phyloP scores from a whole-genome alignment of 1,140 invertebrate species.

The Periplaneta americana region DNA sequence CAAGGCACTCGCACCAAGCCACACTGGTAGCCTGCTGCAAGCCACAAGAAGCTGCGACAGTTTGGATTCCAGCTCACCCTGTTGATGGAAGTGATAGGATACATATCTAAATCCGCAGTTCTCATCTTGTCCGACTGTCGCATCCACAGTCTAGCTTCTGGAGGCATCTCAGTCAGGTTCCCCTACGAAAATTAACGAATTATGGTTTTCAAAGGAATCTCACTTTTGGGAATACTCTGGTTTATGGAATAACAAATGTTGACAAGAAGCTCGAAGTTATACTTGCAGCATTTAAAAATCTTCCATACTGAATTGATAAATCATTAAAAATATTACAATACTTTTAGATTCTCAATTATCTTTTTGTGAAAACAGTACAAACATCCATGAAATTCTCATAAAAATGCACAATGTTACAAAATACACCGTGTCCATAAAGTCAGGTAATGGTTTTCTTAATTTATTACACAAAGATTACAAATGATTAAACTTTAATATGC shows the following conservation, averaged over 20 bases:
- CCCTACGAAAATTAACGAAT: background rate
- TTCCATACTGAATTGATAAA: too few species aligned
- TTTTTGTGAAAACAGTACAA: too few species aligned
- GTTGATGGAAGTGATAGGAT: conserved; percentile 10
- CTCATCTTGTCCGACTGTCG: conserved; percentile 12
- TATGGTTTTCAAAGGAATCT: too few species aligned
- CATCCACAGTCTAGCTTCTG: background rate
- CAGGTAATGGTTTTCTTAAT: background rate
- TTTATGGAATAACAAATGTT: too few species aligned
- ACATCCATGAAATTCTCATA: too few species aligned
- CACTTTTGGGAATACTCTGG: too few species aligned
- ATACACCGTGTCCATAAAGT: background rate
- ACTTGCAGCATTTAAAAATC: too few species aligned
- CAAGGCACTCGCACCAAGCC: conserved; percentile 11
- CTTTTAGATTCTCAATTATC: too few species aligned
- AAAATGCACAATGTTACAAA: too few species aligned
- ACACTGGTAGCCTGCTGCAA: conserved; percentile 16
- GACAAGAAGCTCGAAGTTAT: too few species aligned
- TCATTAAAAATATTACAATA: too few species aligned
- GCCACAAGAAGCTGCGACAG: conserved; percentile 12
- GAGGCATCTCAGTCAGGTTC: background rate
- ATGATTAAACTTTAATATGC: background rate
- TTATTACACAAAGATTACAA: background rate
- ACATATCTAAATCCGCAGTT: background rate
- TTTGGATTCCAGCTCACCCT: conserved; percentile 16